Evolutionary conservation across 2,888 invertebrate species (phyloP).

Genomic region (Oegoconia quadripuncta): DNA sequence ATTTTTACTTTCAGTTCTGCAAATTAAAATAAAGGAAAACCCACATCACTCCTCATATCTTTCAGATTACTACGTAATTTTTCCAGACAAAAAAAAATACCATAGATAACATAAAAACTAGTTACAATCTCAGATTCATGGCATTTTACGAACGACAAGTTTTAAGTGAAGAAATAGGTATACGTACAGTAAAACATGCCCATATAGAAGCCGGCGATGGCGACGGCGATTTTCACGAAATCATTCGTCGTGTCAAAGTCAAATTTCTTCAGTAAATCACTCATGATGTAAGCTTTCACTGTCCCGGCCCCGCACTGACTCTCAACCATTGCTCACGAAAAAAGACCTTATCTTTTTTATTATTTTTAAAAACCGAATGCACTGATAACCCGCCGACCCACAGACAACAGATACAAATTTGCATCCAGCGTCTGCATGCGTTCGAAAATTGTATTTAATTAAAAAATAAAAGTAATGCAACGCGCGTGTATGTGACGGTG

Average conservation of each 20-base stretch:
- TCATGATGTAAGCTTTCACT: conserved; percentile 70
- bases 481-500: conserved; percentile 40
- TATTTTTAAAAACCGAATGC: conserved; percentile 35
- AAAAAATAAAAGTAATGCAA: conserved; percentile 23
- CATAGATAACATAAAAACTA: too few relatives aligned
- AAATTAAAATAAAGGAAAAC: too few relatives aligned
- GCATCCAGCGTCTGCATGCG: conserved; percentile 43
- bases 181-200: conserved; percentile 66
- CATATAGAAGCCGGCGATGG: conserved; percentile 59
- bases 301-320: conserved; percentile 59
- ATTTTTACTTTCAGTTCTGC: too few relatives aligned
- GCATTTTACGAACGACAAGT: too few relatives aligned
- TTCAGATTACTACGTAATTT: too few relatives aligned
- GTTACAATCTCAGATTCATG: too few relatives aligned
- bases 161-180: conserved; percentile 2
- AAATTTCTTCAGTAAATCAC: conserved; percentile 66
- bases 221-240: conserved; percentile 54
- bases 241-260: conserved; percentile 59
- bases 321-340: conserved; percentile 54
- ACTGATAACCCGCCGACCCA: conserved; percentile 63
- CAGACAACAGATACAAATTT: conserved; percentile 35
- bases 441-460: conserved; percentile 21
- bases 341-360: conserved; percentile 29
- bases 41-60: too few relatives aligned
- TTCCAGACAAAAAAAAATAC: too few relatives aligned